Conservation (phyloP, 2,888 invertebrate species). For the Athetis lepigone region DNA sequence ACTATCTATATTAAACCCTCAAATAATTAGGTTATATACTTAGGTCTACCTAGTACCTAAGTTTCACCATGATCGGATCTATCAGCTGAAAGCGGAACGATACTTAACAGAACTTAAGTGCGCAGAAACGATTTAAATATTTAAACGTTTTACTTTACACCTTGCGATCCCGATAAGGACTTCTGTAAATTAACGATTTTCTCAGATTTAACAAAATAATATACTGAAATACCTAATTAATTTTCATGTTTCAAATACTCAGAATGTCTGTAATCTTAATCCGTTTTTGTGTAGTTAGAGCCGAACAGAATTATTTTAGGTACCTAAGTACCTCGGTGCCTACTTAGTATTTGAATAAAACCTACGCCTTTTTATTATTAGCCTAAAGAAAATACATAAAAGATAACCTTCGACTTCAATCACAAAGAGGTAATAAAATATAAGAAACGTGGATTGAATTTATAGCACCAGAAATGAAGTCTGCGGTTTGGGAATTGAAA, state of each 20-base stretch:
- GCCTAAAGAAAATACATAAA: conserved; percentile 48
- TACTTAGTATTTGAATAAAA: conserved; percentile 34
- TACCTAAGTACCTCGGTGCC: conserved; percentile 1
- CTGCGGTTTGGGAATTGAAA: conserved; percentile 46
- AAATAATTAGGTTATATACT: too few relatives aligned
- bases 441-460: conserved; percentile 56
- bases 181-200: neutral
- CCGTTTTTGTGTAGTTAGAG: conserved; percentile 17
- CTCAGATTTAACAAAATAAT: neutral
- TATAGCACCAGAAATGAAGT: conserved; percentile 48
- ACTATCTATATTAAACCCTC: too few relatives aligned
- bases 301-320: conserved; percentile 7
- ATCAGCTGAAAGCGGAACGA: neutral
- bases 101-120: conserved; percentile 3
- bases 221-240: neutral
- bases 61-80: neutral
- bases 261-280: conserved; percentile 3
- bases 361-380: conserved; percentile 19
- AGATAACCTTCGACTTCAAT: conserved; percentile 57
- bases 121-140: conserved; percentile 14
- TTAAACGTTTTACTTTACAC: conserved; percentile 1
- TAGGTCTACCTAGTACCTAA: too few relatives aligned
- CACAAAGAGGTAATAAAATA: conserved; percentile 60
- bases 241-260: neutral
- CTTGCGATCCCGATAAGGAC: neutral